These are phyloP conservation scores for Xanthia togata DNA, from an alignment of 2,888 invertebrate species.

Conservation along the genomic window DNA sequence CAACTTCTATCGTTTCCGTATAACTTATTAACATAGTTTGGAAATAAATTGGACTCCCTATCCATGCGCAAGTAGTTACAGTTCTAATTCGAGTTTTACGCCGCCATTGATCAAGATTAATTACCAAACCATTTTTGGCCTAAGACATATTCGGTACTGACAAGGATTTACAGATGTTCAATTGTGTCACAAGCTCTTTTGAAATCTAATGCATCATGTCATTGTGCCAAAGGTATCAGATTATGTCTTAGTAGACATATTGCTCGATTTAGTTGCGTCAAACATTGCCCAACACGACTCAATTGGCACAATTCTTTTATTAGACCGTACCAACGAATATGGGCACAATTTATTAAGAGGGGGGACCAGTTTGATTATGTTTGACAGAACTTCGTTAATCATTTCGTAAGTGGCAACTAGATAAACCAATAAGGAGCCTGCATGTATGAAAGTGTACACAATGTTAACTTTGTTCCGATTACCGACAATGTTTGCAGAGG, in stretches of 20 bases:
- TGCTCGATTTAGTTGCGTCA: constrained; percentile 71
- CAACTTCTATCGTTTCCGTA: too few species aligned
- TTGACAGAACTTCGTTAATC: constrained; percentile 73
- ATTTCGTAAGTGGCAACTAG: constrained; percentile 72
- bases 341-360: constrained; percentile 79
- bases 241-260: constrained; percentile 57
- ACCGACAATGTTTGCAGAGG: constrained; percentile 29
- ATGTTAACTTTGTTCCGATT: constrained; percentile 40
- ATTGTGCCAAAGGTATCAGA: constrained; percentile 54
- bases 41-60: constrained; percentile 23
- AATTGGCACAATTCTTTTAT: constrained; percentile 65
- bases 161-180: constrained; percentile 58
- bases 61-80: constrained; percentile 3
- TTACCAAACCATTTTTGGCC: constrained; percentile 42
- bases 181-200: constrained; percentile 57
- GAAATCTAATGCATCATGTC: constrained; percentile 57
- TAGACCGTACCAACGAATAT: constrained; percentile 73
- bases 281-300: constrained; percentile 67
- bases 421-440: constrained; percentile 38
- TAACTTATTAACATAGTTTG: constrained; percentile 19
- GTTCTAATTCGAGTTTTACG: constrained; percentile 12
- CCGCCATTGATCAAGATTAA: constrained; percentile 34
- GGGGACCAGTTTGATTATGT: constrained; percentile 73
- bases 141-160: constrained; percentile 30
- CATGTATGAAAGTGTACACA: constrained; percentile 37